These are phyloP conservation scores for Calliopum simillimum DNA, from an alignment of 2,888 invertebrate genomes.

Conservation along the genomic window DNA sequence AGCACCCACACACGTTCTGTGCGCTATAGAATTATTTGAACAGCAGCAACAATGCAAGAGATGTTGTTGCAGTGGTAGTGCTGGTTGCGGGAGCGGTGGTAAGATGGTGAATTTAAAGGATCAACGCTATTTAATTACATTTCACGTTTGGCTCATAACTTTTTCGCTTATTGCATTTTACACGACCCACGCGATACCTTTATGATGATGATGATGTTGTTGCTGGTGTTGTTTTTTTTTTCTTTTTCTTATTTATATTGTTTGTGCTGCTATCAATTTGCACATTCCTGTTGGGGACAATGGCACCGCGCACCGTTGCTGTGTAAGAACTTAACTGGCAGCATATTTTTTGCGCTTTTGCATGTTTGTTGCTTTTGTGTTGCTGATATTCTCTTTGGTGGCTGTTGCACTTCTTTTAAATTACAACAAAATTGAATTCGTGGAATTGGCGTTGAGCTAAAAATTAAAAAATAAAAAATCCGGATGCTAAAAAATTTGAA, in stretches of 20 bases:
- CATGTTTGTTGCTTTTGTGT: no score
- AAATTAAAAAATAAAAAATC: neutral
- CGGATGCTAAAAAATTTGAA: neutral
- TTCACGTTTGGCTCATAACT: conserved; percentile 30
- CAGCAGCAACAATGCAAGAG: neutral
- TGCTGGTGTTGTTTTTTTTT: neutral
- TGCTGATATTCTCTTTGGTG: no score
- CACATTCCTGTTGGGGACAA: conserved; percentile 24
- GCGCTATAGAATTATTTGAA: neutral
- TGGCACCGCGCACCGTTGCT: conserved; percentile 12
- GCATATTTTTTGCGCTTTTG: no score
- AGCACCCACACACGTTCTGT: neutral
- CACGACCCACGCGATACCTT: conserved; percentile 19
- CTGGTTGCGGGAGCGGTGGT: conserved; percentile 2
- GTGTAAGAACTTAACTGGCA: no score
- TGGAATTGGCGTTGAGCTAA: neutral
- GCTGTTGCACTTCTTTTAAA: conserved; percentile 12
- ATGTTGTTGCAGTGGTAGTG: neutral
- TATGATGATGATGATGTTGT: neutral
- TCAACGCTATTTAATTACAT: conserved; percentile 32
- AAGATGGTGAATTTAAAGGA: conserved; percentile 21
- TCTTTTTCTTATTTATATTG: no score
- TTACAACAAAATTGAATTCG: conserved; percentile 19
- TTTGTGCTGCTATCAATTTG: neutral
- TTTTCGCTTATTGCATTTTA: conserved; percentile 16